These are phyloP conservation scores for Opisthograptis luteolata DNA, from an alignment of 2,888 invertebrate species.

Conservation along the genomic window DNA sequence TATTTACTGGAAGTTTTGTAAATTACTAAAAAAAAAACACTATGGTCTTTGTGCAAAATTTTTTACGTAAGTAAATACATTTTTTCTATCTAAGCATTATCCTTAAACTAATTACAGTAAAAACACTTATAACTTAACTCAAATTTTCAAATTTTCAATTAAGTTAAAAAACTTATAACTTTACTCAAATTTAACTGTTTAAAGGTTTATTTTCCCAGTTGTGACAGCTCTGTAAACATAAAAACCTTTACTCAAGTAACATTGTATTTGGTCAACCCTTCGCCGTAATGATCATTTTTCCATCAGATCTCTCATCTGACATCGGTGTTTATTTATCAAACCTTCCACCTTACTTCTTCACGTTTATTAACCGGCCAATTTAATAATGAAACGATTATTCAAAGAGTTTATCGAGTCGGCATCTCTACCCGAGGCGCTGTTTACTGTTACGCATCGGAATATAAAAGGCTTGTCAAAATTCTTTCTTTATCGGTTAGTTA, in stretches of 20 bases:
- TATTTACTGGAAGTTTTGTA: too few relatives aligned
- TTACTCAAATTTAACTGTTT: too few relatives aligned
- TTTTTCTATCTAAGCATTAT: too few relatives aligned
- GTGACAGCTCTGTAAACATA: conserved; percentile 8
- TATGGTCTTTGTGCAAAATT: too few relatives aligned
- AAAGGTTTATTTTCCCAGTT: too few relatives aligned
- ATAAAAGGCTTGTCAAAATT: conserved; percentile 27
- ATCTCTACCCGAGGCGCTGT: conserved; percentile 45
- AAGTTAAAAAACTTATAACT: too few relatives aligned
- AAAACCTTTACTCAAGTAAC: conserved; percentile 24
- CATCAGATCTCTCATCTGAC: conserved; percentile 62
- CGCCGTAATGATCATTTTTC: conserved; percentile 69
- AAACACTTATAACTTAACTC: too few relatives aligned
- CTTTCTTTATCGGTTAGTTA: conserved; percentile 21
- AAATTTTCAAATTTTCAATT: too few relatives aligned
- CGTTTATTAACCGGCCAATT: conserved; percentile 73
- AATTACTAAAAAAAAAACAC: too few relatives aligned
- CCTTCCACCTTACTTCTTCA: conserved; percentile 27
- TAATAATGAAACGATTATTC: conserved; percentile 80
- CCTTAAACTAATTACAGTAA: too few relatives aligned
- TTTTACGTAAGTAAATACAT: too few relatives aligned
- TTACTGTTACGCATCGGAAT: conserved; percentile 31
- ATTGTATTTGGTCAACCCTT: conserved; percentile 52
- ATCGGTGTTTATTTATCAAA: conserved; percentile 49
- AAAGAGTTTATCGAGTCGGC: conserved; percentile 62